Evolutionary conservation across 2,888 invertebrate genomes (phyloP), one percentile per base, ranked within the genome.

Genomic region (Teleogryllus oceanicus): DNA sequence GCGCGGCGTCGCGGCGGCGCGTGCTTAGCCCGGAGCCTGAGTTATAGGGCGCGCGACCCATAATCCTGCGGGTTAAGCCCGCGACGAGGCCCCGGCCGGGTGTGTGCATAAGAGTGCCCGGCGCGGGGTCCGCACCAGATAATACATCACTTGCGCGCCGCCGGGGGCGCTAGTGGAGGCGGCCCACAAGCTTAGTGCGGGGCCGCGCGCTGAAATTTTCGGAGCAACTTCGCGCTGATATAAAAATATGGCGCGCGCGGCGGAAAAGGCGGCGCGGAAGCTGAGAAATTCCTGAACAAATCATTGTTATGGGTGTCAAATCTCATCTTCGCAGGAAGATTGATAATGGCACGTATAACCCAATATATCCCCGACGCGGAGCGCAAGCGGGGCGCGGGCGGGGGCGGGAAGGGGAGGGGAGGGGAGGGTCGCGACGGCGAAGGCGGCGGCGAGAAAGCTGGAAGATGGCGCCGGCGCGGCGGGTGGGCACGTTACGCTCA

Each of bases 91-190:
- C 1, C n/a, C 16, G 16, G n/a, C 11, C 16, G 62, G 62, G 62
- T 62, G n/a, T 62, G 62, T 62, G 62, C 62, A 62, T 62, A 62
- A 16, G 16, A 62, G 37, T 37, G 37, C 62, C n/a, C 62, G 4
- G n/a, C 62, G 5, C 13, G 37, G 62, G 0, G 4, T 16, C 62
- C 62, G 16, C 16, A 16, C 13, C 62, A 62, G 16, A 62, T 62
- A 62, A 62, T 62, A n/a, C 62, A 62, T 62, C 62, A 62, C 62
- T 62, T 62, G n/a, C n/a, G n/a, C n/a, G 62, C 62, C 62, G 62
- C 13, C 62, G 16, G 11, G 62, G 62, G n/a, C 37, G 37, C 37
- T 37, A 37, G 37, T 37, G 37, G 37, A 5, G 37, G 37, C 37
- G 37, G 37, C 62, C n/a, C 62, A 1, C 11, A 13, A 62, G 62